phyloP scores from a whole-genome alignment of 2,797 vertebrate species.

The Synaphobranchus kaupii region DNA sequence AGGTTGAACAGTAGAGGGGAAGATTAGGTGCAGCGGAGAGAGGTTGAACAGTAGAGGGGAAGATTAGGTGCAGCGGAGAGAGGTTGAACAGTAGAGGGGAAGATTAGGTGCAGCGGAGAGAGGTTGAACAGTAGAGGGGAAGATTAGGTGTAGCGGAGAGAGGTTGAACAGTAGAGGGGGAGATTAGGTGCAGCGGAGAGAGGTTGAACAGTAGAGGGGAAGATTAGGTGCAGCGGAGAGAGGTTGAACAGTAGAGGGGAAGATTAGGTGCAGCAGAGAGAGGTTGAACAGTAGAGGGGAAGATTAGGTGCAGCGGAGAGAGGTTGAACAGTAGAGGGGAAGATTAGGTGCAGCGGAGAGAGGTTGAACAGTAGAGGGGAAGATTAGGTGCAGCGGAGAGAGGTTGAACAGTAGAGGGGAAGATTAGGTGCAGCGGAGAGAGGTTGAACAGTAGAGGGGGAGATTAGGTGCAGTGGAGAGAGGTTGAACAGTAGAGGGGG shows the following conservation, averaged over 20 bases:
- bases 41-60: neutral
- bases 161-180: neutral
- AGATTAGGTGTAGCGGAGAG: too few relatives aligned
- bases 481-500: neutral
- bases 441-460: neutral
- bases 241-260: neutral
- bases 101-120: too few relatives aligned
- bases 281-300: neutral
- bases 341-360: too few relatives aligned
- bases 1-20: neutral
- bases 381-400: too few relatives aligned
- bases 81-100: neutral
- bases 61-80: too few relatives aligned
- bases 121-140: neutral
- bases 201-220: neutral
- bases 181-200: too few relatives aligned
- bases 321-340: neutral
- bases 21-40: too few relatives aligned
- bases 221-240: too few relatives aligned
- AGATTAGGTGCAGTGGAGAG: too few relatives aligned
- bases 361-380: neutral
- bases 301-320: too few relatives aligned
- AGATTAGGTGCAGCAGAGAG: too few relatives aligned
- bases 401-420: neutral
- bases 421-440: too few relatives aligned